phyloP scores from a whole-genome alignment of 23 tunicate genomes.

The Phallusia fumigata region DNA sequence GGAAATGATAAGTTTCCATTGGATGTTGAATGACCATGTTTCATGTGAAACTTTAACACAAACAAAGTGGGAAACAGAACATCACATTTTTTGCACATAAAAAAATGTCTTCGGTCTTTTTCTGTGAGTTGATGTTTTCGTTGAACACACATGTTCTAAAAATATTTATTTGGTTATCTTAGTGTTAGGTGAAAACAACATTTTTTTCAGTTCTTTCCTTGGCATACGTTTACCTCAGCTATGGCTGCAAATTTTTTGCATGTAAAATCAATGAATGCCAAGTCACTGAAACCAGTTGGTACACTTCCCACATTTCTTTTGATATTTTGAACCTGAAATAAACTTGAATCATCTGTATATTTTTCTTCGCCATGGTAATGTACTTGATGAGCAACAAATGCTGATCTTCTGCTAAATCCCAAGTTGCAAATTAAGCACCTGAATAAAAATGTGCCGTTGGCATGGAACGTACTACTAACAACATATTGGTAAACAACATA shows the following conservation, averaged over 20 bases:
- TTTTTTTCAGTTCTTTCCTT: not conserved
- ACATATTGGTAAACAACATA: not conserved
- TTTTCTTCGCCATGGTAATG: not conserved
- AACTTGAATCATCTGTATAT: not conserved
- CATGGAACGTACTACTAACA: too few species aligned
- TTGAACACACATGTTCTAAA: constrained; percentile 33
- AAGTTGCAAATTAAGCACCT: constrained; percentile 55
- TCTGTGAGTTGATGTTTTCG: constrained; percentile 24
- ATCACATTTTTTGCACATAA: constrained; percentile 68
- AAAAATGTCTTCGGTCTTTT: constrained; percentile 46
- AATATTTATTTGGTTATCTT: not conserved
- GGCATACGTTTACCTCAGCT: constrained; percentile 45
- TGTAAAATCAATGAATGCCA: constrained; percentile 50
- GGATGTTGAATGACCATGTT: not conserved
- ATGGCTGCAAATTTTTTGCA: constrained; percentile 50
- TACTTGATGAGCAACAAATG: constrained; percentile 39
- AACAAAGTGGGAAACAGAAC: constrained; percentile 49
- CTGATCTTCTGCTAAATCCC: constrained; percentile 50
- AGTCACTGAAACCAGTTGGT: constrained; percentile 44
- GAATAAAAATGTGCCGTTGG: not conserved
- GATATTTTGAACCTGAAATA: not conserved
- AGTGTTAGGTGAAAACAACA: not conserved
- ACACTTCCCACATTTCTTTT: not conserved
- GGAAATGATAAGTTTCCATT: not conserved
- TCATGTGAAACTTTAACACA: constrained; percentile 33